phyloP scores from a whole-genome alignment of 2,113 vertebrate genomes.

The Colius striatus region DNA sequence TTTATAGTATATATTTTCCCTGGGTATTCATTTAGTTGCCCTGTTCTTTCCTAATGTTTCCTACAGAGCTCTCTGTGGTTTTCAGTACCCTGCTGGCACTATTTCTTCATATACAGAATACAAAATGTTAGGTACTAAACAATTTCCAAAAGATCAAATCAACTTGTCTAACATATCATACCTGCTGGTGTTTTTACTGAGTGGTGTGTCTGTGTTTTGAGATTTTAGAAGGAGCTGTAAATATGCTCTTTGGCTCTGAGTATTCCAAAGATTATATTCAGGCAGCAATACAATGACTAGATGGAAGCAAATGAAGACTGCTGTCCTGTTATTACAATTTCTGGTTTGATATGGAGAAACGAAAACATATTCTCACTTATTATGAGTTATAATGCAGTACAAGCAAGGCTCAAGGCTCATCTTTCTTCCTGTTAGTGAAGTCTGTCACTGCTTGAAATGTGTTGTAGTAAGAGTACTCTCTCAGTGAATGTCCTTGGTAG shows the following conservation, averaged over 20 bases:
- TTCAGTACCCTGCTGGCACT: conserved; percentile 49
- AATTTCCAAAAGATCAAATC: conserved; percentile 56
- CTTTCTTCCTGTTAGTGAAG: not conserved
- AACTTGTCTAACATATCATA: conserved; percentile 32
- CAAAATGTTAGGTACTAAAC: conserved; percentile 26
- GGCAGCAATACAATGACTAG: not conserved
- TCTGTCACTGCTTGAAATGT: not conserved
- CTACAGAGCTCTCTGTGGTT: conserved; percentile 53
- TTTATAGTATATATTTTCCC: conserved; percentile 45
- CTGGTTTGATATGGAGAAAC: conserved; percentile 31
- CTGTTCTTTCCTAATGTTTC: conserved; percentile 55
- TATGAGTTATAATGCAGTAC: not conserved
- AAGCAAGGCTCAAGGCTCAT: not conserved
- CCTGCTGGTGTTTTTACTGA: conserved; percentile 8
- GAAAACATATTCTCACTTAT: conserved; percentile 35
- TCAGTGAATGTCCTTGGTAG: not conserved
- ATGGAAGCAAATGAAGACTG: conserved; percentile 13
- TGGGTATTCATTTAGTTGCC: conserved; percentile 42
- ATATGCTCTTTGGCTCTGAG: not conserved
- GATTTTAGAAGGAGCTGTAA: not conserved
- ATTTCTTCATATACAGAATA: conserved; percentile 44
- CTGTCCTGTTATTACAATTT: conserved; percentile 38
- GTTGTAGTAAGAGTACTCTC: not conserved
- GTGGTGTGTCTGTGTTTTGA: not conserved
- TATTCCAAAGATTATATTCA: not conserved